Conservation (phyloP, 2,113 vertebrate genomes). For the Arothron firmamentum region DNA sequence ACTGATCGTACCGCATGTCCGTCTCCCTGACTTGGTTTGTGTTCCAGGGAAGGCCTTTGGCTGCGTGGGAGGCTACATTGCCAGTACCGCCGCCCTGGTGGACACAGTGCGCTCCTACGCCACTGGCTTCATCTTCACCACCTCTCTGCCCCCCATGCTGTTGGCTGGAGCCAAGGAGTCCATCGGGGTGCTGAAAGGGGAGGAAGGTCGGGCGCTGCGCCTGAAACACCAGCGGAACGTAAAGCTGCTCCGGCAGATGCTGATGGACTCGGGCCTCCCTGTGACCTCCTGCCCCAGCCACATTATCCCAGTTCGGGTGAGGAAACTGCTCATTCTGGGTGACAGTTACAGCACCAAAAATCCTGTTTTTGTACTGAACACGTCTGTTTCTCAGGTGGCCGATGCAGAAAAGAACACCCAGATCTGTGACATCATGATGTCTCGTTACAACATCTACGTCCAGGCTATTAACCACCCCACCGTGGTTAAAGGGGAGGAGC, state of each 20-base stretch:
- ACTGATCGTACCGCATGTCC: background rate
- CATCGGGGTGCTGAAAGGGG: conserved; percentile 79
- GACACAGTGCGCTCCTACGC: conserved; percentile 89
- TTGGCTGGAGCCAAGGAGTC: conserved; percentile 86
- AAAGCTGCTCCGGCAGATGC: conserved; percentile 88
- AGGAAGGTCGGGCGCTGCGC: conserved; percentile 81
- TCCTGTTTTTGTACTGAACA: background rate
- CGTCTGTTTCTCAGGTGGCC: conserved; percentile 73
- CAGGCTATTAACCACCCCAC: conserved; percentile 93
- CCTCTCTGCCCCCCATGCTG: conserved; percentile 91
- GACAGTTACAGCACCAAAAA: background rate
- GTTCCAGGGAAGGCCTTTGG: conserved; percentile 88
- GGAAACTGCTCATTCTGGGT: conserved; percentile 1
- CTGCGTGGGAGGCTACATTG: conserved; percentile 89
- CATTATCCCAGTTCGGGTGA: conserved; percentile 89
- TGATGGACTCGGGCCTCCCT: conserved; percentile 87
- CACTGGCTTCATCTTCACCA: conserved; percentile 93
- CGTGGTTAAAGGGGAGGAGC: conserved; percentile 85
- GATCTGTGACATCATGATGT: conserved; percentile 87
- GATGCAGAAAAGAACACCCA: conserved; percentile 88
- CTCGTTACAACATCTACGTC: conserved; percentile 85
- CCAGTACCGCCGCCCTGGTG: conserved; percentile 82
- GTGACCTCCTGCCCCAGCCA: conserved; percentile 92
- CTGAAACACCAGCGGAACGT: conserved; percentile 90
- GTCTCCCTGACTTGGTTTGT: conserved; percentile 6